Conservation (phyloP, 1,140 invertebrate genomes). For the Psilanteris sp. region DNA sequence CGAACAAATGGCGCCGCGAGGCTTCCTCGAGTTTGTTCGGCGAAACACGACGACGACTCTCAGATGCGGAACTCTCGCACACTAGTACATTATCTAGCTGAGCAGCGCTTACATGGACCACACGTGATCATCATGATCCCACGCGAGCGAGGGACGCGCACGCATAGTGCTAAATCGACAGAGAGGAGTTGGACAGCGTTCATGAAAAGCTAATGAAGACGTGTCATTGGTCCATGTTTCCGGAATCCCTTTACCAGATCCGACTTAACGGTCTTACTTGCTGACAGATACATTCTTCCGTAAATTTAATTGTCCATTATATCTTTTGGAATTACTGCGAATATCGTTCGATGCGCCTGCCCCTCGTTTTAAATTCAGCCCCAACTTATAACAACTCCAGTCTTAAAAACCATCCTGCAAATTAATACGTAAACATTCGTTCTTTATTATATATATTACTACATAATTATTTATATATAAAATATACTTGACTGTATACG, state of each 20-base stretch:
- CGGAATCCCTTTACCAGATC: conserved; percentile 64
- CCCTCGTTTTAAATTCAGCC: conserved; percentile 5
- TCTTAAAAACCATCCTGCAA: too few relatives aligned
- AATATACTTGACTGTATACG: too few relatives aligned
- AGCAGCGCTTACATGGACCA: conserved; percentile 20
- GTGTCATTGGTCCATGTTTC: conserved; percentile 72
- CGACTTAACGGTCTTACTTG: conserved; percentile 15
- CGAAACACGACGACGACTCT: conserved; percentile 28
- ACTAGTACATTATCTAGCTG: conserved; percentile 12
- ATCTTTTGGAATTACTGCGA: conserved; percentile 7
- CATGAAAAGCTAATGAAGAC: conserved; percentile 79
- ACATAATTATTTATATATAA: too few relatives aligned
- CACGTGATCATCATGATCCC: conserved; percentile 26
- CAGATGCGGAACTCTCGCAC: conserved; percentile 26
- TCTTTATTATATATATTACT: too few relatives aligned
- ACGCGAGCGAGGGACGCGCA: conserved; percentile 24
- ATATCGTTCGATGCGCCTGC: neutral
- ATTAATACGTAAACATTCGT: too few relatives aligned
- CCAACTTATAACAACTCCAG: too few relatives aligned
- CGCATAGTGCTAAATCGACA: conserved; percentile 21
- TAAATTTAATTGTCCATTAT: conserved; percentile 36
- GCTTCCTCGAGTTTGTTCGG: conserved; percentile 29
- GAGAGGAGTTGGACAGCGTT: conserved; percentile 63
- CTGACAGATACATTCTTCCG: conserved; percentile 10
- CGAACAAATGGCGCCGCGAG: conserved; percentile 56